Conservation (phyloP, 2,113 vertebrate genomes). For the Argyrosomus japonicus region DNA sequence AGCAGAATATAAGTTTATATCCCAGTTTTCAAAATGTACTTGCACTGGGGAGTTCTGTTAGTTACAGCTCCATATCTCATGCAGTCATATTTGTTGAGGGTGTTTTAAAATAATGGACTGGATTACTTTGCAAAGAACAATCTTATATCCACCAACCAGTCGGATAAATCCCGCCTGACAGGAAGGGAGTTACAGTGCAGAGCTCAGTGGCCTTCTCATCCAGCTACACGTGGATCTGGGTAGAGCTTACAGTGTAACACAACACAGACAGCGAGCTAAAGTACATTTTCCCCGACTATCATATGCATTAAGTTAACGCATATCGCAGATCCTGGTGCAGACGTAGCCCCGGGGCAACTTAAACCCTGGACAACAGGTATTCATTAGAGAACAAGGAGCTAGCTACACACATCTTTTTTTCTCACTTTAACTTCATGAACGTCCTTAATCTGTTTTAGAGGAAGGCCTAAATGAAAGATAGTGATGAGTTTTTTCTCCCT, state of each 20-base stretch:
- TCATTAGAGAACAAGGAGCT: constrained; percentile 37
- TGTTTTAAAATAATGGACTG: neutral
- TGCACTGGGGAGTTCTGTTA: neutral
- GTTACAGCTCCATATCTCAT: neutral
- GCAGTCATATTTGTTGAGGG: neutral
- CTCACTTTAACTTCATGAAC: constrained; percentile 21
- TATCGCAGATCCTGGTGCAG: constrained; percentile 27
- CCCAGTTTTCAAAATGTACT: neutral
- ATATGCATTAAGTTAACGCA: constrained; percentile 57
- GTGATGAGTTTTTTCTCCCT: constrained; percentile 3
- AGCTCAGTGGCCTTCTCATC: neutral
- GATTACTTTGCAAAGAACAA: neutral
- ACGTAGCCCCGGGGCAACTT: constrained; percentile 31
- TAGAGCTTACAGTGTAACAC: constrained; percentile 35
- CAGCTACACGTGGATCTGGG: constrained; percentile 47
- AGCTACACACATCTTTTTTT: neutral
- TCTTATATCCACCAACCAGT: neutral
- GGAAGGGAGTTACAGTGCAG: constrained; percentile 5
- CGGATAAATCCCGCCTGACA: constrained; percentile 18
- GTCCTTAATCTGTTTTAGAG: constrained; percentile 18
- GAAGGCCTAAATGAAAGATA: constrained; percentile 15
- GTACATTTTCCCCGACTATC: constrained; percentile 38
- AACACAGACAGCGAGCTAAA: constrained; percentile 43
- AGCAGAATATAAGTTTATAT: neutral
- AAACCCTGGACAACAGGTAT: constrained; percentile 44